Base-by-base conservation (phyloP, 2,888 invertebrate genomes). In the Pristionchus mayeri region DNA sequence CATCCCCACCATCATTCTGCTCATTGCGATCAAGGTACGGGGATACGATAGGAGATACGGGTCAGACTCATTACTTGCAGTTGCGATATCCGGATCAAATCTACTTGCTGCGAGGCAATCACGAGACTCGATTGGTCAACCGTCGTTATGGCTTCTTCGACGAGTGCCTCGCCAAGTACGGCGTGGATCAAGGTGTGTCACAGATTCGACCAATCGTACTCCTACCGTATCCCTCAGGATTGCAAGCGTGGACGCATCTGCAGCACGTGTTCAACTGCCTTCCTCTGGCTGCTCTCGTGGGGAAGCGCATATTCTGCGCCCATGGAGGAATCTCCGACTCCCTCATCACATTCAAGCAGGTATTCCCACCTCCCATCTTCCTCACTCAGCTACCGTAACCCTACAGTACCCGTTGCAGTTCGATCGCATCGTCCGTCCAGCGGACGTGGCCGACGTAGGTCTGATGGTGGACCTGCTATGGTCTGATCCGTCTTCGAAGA, bases 1-100 rank as follows among this genome's bases (percentile, higher is more conserved):
- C 0, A 94, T 89, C 27, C 89, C 91, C 80, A 88, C 88, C 7
- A 86, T 90, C 63, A 85, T 87, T 16, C 86, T 91, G 89, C 94
- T 97, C 89, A 95, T 98, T 91, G 97, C 97, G 67, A 97, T 98
- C 95, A 98, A 98, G 95, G 98, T 98, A 88, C 93, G 95, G 95
- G 90, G 95, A 37, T n/a, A 2, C 7, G 24, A 9, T 2, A 6
- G 44, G 44, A 9, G 7, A 44, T 6, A 44, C 44, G 16, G 50
- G 76, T 76, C 30, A 50, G 21, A 52, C n/a, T 76, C 7, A 27
- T 52, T 0, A 50, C 50, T 30, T 85, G n/a, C 48, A 87, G 85
- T 57, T 88, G 16, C 88, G 86, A 21, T 86, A 86, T 60, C 88
- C 88, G 16, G 84, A 82, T 11, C 82, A 85, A 6, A 67, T 88